Evolutionary conservation across 2,797 vertebrate species (phyloP), one percentile per base, ranked within the genome.

Genomic region (Craterocephalus amniculus): DNA sequence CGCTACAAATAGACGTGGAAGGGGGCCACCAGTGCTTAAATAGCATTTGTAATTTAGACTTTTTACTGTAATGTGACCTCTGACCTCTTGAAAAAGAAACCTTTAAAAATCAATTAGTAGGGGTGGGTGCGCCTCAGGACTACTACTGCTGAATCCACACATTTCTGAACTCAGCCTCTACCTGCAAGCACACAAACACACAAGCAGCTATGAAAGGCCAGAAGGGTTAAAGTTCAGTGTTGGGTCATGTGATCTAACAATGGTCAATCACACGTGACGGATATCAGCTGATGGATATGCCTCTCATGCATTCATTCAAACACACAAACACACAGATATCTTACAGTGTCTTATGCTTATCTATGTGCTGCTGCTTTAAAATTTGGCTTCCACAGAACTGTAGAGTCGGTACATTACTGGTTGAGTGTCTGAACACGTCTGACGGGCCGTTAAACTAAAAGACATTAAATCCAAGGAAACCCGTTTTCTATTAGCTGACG

Each of bases 61-160:
- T 65, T 48, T 67, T 81, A 52, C 77, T 76, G 55, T 57, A n/a
- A 73, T n/a, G 45, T 84, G 74, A 87, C 87, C 87, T 87, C 57
- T 86, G 77, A 87, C 78, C 79, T 31, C 36, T 27, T 20, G 61
- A 55, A 67, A 71, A 79, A 58, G 51, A 18, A 12, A 67, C 29
- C 71, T 49, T 74, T 79, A 77, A 65, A 85, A 83, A 78, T 83
- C 65, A 73, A 79, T 84, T 27, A 35, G 59, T 31, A 13, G 4
- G n/a, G 16, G 9, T 2, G 29, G 5, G n/a, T 35, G 26, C 10
- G 18, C 63, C 68, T 51, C 36, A 49, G 24, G 22, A 38, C 32
- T 27, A 56, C 31, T 8, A 13, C 51, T 70, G 83, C 83, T 89
- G 89, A 90, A 63, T 48, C 51, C 40, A 67, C 80, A 83, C 77